Evolutionary conservation across 1,140 invertebrate genomes (phyloP).

Genomic region (Nephila pilipes): DNA sequence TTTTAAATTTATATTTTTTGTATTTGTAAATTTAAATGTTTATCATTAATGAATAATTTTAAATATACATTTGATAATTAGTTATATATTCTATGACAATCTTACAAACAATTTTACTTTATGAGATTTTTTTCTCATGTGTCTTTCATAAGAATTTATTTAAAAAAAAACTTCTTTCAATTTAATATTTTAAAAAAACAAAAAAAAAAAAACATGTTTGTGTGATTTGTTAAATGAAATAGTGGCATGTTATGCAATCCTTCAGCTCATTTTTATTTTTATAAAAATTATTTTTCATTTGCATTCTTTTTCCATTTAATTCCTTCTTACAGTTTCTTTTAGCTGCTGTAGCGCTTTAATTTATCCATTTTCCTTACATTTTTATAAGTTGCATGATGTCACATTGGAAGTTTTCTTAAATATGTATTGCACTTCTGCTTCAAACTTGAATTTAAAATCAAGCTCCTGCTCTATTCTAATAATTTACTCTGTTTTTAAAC

Average conservation of each 20-base stretch:
- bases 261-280: background rate
- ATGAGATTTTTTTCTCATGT: background rate
- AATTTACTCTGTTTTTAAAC: background rate
- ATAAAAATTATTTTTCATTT: background rate
- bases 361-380: background rate
- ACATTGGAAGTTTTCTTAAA: background rate
- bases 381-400: background rate
- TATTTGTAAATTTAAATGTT: too few relatives aligned
- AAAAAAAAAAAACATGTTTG: background rate
- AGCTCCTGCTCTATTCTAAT: constrained; percentile 13
- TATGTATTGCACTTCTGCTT: background rate
- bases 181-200: too few relatives aligned
- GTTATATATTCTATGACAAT: too few relatives aligned
- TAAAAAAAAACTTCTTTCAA: background rate
- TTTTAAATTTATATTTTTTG: too few relatives aligned
- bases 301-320: background rate
- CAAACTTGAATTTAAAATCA: background rate
- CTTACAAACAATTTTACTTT: too few relatives aligned
- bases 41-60: too few relatives aligned
- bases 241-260: background rate
- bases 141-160: background rate
- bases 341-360: background rate
- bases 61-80: too few relatives aligned
- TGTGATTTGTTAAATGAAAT: background rate
- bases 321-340: background rate